A percentile compares a stretch with the other conserved stretches of the same genome.
Evolutionary conservation across 2,797 vertebrate species (phyloP).

Genomic region (Synanceia verrucosa): DNA sequence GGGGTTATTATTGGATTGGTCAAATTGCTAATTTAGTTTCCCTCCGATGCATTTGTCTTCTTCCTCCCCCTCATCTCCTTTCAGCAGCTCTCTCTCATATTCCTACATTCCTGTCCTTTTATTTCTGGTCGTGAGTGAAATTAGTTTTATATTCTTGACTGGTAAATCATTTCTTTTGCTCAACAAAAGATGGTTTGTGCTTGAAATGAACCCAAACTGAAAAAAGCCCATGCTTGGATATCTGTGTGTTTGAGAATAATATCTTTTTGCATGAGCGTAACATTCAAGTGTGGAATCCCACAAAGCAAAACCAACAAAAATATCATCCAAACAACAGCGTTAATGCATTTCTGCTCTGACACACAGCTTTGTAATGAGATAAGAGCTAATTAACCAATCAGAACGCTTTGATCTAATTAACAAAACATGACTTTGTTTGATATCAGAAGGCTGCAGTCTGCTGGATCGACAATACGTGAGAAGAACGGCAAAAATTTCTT

Average conservation of each 20-base stretch:
- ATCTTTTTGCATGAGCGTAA: background rate
- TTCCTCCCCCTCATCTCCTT: background rate
- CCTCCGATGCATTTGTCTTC: background rate
- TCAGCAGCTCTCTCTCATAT: background rate
- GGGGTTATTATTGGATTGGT: constrained; percentile 15
- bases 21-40: constrained; percentile 33
- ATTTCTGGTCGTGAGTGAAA: constrained; percentile 15
- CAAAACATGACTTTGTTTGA: constrained; percentile 37
- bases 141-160: constrained; percentile 27
- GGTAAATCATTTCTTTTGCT: constrained; percentile 23
- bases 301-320: constrained; percentile 40
- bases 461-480: constrained; percentile 8
- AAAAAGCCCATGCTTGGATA: background rate
- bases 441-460: constrained; percentile 33
- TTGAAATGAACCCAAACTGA: constrained; percentile 24
- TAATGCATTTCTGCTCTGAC: constrained; percentile 40
- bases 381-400: constrained; percentile 58
- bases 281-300: constrained; percentile 2
- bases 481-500: constrained; percentile 13
- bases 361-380: constrained; percentile 44
- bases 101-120: constrained; percentile 13
- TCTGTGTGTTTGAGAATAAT: background rate
- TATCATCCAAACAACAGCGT: constrained; percentile 15
- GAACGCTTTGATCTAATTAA: constrained; percentile 51
- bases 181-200: constrained; percentile 17